phyloP scores from a whole-genome alignment of 2,888 invertebrate species.

The Hydrotaea diabolus region DNA sequence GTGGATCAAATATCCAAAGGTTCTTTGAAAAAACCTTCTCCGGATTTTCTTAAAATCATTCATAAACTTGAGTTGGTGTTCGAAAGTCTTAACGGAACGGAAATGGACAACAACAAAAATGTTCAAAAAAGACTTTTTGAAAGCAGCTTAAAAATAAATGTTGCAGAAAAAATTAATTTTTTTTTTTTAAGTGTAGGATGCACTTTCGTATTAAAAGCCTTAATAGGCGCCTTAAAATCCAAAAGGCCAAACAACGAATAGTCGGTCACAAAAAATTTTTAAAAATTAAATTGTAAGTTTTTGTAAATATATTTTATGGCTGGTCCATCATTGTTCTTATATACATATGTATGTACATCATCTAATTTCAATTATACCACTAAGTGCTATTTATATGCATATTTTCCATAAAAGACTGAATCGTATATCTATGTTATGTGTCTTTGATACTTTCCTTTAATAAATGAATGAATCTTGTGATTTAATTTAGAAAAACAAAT shows the following conservation, averaged over 20 bases:
- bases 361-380: no score
- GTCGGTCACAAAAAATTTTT: neutral
- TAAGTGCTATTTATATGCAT: no score
- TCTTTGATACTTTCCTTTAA: no score
- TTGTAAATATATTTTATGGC: no score
- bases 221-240: neutral
- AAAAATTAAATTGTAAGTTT: neutral
- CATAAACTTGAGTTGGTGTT: neutral
- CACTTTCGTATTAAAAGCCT: neutral
- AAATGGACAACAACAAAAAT: neutral
- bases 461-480: no score
- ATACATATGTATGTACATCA: no score
- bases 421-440: no score
- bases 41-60: neutral
- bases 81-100: neutral
- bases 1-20: conserved; percentile 49
- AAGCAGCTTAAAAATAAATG: neutral
- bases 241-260: neutral
- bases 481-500: no score
- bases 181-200: neutral
- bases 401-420: no score
- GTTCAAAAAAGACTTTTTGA: neutral
- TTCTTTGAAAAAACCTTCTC: conserved; percentile 34
- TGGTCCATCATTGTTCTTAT: no score
- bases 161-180: neutral